Percentiles rank a stretch among this genome's conserved stretches.
These are phyloP conservation scores for Pentamera pediparva DNA, from an alignment of 53 echinoderm and acorn worm species.

Conservation along the genomic window DNA sequence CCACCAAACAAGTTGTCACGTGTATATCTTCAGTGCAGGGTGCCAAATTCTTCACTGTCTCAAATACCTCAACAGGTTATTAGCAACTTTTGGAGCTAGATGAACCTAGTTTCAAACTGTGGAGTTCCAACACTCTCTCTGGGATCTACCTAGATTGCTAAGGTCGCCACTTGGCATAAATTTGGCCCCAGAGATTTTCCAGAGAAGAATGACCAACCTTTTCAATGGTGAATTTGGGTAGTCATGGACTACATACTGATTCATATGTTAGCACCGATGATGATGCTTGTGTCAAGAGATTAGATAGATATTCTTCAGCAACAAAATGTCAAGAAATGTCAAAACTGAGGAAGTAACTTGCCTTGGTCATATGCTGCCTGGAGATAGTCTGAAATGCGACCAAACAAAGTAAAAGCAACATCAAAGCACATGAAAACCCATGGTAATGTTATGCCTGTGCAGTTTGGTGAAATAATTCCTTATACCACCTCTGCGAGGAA, in stretches of 20 bases:
- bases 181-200: constrained; percentile 38
- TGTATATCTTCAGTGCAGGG: constrained; percentile 10
- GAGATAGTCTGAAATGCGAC: constrained; percentile 29
- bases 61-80: constrained; percentile 43
- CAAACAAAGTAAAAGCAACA: constrained; percentile 16
- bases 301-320: neutral
- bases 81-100: constrained; percentile 31
- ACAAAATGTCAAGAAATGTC: constrained; percentile 13
- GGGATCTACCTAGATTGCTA: constrained; percentile 30
- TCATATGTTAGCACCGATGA: neutral
- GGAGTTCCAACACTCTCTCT: constrained; percentile 36
- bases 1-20: constrained; percentile 17
- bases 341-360: constrained; percentile 16
- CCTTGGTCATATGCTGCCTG: constrained; percentile 3
- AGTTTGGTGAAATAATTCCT: no score
- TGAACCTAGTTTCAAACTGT: constrained; percentile 10
- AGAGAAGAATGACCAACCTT: constrained; percentile 5
- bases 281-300: neutral
- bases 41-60: constrained; percentile 16
- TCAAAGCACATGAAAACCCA: no score
- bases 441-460: no score
- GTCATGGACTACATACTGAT: constrained; percentile 19
- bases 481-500: no score
- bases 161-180: constrained; percentile 40
- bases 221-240: constrained; percentile 21